Percentiles rank a stretch among this genome's conserved stretches.
Evolutionary conservation across 2,113 vertebrate species (phyloP).

Genomic region (Alligator mississippiensis): DNA sequence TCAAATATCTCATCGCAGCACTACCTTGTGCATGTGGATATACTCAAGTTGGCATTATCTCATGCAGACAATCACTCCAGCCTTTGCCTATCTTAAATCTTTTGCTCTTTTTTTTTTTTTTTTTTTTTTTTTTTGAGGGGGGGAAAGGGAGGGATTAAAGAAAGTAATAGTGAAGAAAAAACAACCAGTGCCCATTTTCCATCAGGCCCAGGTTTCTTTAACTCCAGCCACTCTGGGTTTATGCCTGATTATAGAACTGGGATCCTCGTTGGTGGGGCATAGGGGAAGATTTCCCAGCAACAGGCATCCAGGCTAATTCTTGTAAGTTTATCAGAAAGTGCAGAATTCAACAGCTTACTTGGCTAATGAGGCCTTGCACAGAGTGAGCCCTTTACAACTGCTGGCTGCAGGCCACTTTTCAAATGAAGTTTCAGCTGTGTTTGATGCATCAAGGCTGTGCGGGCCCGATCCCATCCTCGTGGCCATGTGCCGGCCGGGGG

Average conservation of each 20-base stretch:
- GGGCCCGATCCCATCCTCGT: too few relatives aligned
- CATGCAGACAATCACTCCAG: background rate
- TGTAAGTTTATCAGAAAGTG: too few relatives aligned
- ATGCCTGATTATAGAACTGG: background rate
- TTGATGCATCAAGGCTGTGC: slow-evolving; percentile 14
- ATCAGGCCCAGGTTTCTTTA: background rate
- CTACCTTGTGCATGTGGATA: too few relatives aligned
- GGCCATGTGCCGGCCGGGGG: too few relatives aligned
- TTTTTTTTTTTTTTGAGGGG: too few relatives aligned
- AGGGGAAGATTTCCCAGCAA: background rate
- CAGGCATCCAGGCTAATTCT: background rate
- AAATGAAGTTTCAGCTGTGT: background rate
- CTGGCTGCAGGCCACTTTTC: slow-evolving; percentile 12
- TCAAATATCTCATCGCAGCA: too few relatives aligned
- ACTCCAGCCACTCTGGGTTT: background rate
- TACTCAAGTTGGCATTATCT: too few relatives aligned
- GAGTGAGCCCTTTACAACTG: background rate
- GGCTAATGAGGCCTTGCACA: fast-evolving
- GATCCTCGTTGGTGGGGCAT: background rate
- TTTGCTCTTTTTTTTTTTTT: background rate
- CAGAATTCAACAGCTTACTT: background rate
- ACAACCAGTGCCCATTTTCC: background rate
- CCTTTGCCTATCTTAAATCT: background rate
- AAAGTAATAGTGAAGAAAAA: background rate
- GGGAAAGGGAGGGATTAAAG: background rate